phyloP scores from a whole-genome alignment of 1,140 invertebrate species.

The Neodiprion pinetum region DNA sequence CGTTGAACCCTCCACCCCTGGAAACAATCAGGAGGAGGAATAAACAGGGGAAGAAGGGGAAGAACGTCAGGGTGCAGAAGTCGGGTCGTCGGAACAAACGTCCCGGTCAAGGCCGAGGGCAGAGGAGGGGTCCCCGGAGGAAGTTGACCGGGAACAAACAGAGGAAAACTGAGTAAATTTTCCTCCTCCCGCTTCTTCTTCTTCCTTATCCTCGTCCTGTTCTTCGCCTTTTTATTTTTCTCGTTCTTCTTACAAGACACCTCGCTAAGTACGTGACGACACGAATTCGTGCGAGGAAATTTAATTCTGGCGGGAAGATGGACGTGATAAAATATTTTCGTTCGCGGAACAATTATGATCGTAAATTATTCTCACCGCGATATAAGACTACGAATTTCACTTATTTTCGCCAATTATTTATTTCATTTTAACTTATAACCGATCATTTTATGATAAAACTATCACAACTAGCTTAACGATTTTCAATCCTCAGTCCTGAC shows the following conservation, averaged over 20 bases:
- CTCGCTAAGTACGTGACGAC: neutral
- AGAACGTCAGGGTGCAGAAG: conserved; percentile 12
- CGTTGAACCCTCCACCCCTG: conserved; percentile 29
- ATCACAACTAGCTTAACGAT: too few relatives aligned
- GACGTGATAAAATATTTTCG: too few relatives aligned
- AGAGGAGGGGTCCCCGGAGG: conserved; percentile 31
- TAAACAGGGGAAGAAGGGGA: conserved; percentile 22
- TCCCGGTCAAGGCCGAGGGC: conserved; percentile 21
- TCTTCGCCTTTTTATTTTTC: neutral
- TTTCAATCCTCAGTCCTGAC: too few relatives aligned
- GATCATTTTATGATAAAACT: neutral
- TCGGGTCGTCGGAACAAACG: conserved; percentile 10
- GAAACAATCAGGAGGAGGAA: conserved; percentile 31
- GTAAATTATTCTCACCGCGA: too few relatives aligned
- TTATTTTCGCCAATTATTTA: conserved; percentile 9
- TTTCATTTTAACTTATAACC: conserved; percentile 5
- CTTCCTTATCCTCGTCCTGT: conserved; percentile 1
- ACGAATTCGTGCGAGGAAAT: too few relatives aligned
- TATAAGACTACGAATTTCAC: neutral
- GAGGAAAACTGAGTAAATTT: conserved; percentile 19
- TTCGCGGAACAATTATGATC: too few relatives aligned
- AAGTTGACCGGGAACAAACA: conserved; percentile 27
- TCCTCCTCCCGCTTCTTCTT: neutral
- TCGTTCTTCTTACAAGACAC: neutral
- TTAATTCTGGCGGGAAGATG: too few relatives aligned